Conservation (phyloP, 2,888 invertebrate species). For the Polietes domitor region DNA sequence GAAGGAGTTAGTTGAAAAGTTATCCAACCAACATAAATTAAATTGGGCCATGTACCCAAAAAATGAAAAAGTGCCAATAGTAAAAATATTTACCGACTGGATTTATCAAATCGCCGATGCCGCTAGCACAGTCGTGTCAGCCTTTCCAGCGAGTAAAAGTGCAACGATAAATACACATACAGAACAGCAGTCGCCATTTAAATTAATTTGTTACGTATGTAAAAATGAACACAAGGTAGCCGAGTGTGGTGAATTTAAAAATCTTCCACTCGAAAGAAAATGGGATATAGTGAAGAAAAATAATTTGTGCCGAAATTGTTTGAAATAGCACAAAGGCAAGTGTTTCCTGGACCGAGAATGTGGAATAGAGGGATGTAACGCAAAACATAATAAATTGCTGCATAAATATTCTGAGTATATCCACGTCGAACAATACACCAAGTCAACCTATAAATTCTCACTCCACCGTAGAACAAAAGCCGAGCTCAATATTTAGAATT, state of each 20-base stretch:
- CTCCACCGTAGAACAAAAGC: not conserved
- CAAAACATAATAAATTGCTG: constrained; percentile 44
- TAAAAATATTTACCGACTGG: constrained; percentile 62
- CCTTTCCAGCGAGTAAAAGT: constrained; percentile 16
- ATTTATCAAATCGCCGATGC: constrained; percentile 62
- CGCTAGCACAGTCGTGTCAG: constrained; percentile 51
- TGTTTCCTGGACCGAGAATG: constrained; percentile 37
- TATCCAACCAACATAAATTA: constrained; percentile 52
- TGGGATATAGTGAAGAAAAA: constrained; percentile 51
- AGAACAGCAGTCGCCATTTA: not conserved
- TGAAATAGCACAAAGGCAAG: constrained; percentile 49
- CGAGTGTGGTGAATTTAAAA: constrained; percentile 47
- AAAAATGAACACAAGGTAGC: constrained; percentile 33
- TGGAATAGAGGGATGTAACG: constrained; percentile 42
- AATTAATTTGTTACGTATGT: constrained; percentile 26
- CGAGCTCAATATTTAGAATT: not conserved
- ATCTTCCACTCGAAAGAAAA: constrained; percentile 20
- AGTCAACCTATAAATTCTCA: not conserved
- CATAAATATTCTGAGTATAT: constrained; percentile 10
- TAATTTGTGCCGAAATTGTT: constrained; percentile 58
- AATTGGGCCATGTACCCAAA: constrained; percentile 55
- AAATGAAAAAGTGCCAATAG: constrained; percentile 35
- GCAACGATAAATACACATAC: constrained; percentile 34
- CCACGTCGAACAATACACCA: not conserved
- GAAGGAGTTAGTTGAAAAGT: constrained; percentile 49